These are phyloP conservation scores for Acanthis flammea DNA, from an alignment of 2,797 vertebrate species.

Conservation along the genomic window DNA sequence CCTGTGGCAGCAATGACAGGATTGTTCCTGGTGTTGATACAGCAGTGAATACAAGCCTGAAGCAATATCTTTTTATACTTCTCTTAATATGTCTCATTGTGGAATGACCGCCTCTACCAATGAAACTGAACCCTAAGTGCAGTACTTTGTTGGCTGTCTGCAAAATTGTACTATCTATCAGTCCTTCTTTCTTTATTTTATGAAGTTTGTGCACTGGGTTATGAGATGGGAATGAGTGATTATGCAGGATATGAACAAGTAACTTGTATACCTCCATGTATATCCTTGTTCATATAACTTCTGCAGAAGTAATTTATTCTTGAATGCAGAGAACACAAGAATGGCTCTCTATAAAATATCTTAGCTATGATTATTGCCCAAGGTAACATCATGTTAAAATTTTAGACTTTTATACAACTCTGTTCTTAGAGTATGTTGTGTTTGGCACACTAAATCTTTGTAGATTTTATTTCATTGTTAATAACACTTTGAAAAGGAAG, in stretches of 20 bases:
- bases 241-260: background rate
- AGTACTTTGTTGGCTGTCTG: background rate
- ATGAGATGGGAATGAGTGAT: background rate
- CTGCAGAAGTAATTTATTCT: background rate
- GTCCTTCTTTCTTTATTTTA: background rate
- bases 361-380: background rate
- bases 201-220: background rate
- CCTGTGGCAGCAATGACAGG: background rate
- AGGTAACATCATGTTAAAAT: background rate
- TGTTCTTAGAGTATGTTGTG: background rate
- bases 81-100: background rate
- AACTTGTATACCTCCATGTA: background rate
- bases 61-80: background rate
- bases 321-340: background rate
- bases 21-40: slow-evolving; percentile 7
- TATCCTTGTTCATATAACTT: background rate
- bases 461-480: background rate
- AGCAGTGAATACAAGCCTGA: background rate
- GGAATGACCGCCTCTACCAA: background rate
- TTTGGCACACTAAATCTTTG: background rate
- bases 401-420: background rate
- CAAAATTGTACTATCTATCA: background rate
- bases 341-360: background rate
- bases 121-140: background rate
- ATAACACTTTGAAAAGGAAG: background rate